phyloP scores from a whole-genome alignment of 2,113 vertebrate genomes.

The Dicaeum eximium region DNA sequence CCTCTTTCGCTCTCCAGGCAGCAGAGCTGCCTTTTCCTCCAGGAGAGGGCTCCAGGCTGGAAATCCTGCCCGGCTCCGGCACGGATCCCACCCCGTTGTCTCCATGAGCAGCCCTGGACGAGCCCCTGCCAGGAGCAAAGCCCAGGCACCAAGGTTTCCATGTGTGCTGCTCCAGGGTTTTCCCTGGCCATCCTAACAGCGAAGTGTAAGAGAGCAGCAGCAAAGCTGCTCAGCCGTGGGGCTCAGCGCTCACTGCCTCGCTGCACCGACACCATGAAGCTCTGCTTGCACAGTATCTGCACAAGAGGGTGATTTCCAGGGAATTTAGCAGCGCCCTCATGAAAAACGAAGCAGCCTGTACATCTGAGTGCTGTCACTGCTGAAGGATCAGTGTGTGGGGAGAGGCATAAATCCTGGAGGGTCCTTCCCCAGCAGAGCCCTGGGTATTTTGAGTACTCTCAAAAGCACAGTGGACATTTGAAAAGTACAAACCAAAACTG shows the following conservation, averaged over 20 bases:
- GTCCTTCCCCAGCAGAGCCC: background rate
- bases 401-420: background rate
- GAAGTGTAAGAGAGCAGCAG: rapidly evolving
- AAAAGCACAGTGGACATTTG: background rate
- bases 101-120: background rate
- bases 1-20: background rate
- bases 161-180: background rate
- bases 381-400: background rate
- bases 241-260: background rate
- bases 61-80: background rate
- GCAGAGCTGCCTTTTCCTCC: constrained; percentile 27
- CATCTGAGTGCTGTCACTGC: background rate
- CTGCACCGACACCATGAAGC: rapidly evolving
- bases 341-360: background rate
- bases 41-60: constrained; percentile 62
- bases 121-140: background rate
- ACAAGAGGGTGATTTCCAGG: background rate
- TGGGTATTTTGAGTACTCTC: background rate
- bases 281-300: background rate
- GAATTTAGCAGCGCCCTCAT: background rate
- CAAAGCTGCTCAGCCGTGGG: background rate
- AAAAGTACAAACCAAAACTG: background rate
- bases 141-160: rapidly evolving
- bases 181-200: background rate
- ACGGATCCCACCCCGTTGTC: background rate